Conservation (phyloP, 2,113 vertebrate species). For the Melanerpes aurifrons region DNA sequence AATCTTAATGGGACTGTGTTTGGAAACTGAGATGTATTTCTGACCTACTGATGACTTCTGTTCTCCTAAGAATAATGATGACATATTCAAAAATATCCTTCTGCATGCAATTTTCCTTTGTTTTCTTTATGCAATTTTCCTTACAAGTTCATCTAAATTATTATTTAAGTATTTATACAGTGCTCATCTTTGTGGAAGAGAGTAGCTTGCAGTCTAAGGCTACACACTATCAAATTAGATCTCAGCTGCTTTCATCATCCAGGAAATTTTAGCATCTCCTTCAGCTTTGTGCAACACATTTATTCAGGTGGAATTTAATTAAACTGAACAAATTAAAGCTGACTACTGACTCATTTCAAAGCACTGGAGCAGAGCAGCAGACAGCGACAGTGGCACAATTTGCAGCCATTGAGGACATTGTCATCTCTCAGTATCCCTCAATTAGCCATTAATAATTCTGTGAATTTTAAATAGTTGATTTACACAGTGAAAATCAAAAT, state of each 20-base stretch:
- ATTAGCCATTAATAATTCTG: constrained; percentile 50
- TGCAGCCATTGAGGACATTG: constrained; percentile 1
- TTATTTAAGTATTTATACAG: not conserved
- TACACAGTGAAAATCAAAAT: not conserved
- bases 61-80: not conserved
- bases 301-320: constrained; percentile 63
- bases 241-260: constrained; percentile 16
- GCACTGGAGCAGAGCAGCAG: not conserved
- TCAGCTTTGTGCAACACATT: constrained; percentile 20
- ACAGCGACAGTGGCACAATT: constrained; percentile 24
- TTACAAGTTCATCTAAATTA: not conserved
- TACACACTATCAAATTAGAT: not conserved
- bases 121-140: not conserved
- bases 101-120: not conserved
- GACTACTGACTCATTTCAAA: constrained; percentile 44
- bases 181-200: not conserved
- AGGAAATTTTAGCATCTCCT: constrained; percentile 23
- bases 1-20: not conserved
- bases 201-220: not conserved
- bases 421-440: constrained; percentile 23
- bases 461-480: constrained; percentile 48
- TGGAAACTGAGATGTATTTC: not conserved
- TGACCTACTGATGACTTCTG: not conserved
- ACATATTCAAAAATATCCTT: not conserved
- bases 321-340: constrained; percentile 59